A percentile compares a stretch with the other conserved stretches of the same genome.
phyloP scores from a whole-genome alignment of 2,888 invertebrate species.

The Tetanocera ferruginea region DNA sequence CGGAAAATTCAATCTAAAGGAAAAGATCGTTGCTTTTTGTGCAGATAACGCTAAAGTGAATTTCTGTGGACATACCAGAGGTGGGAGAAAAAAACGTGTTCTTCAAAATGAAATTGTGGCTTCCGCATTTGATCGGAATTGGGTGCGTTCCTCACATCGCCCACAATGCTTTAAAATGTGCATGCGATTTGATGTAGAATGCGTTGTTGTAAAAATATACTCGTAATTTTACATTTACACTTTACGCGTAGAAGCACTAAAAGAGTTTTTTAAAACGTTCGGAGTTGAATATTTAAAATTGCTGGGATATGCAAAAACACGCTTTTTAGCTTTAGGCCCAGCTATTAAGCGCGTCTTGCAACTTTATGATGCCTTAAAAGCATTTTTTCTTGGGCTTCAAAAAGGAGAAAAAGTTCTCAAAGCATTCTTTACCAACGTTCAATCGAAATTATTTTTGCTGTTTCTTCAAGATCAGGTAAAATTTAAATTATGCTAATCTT shows the following conservation, averaged over 20 bases:
- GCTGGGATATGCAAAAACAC: conserved; percentile 43
- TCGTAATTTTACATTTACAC: conserved; percentile 43
- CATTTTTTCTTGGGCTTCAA: conserved; percentile 12
- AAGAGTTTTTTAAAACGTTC: conserved; percentile 36
- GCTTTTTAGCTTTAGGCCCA: conserved; percentile 39
- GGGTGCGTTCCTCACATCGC: conserved; percentile 42
- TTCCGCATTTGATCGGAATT: conserved; percentile 41
- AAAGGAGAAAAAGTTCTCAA: conserved; percentile 26
- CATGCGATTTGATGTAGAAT: conserved; percentile 42
- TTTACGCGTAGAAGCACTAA: conserved; percentile 39
- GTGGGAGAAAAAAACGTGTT: conserved; percentile 44
- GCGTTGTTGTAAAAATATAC: conserved; percentile 44
- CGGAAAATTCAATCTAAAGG: conserved; percentile 29
- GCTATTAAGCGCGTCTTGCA: conserved; percentile 39
- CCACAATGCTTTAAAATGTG: conserved; percentile 41
- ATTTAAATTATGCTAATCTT: background rate
- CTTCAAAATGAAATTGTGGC: conserved; percentile 29
- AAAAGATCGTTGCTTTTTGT: conserved; percentile 36
- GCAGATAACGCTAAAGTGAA: conserved; percentile 41
- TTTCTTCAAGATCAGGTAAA: no score
- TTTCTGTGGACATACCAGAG: conserved; percentile 40
- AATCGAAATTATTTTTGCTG: conserved; percentile 23
- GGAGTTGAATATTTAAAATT: conserved; percentile 39
- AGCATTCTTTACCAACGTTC: conserved; percentile 24
- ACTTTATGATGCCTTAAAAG: conserved; percentile 27